Percentiles rank a stretch among this genome's conserved stretches.
Conservation (phyloP, 2,888 invertebrate genomes). For the Physocephala rufipes region DNA sequence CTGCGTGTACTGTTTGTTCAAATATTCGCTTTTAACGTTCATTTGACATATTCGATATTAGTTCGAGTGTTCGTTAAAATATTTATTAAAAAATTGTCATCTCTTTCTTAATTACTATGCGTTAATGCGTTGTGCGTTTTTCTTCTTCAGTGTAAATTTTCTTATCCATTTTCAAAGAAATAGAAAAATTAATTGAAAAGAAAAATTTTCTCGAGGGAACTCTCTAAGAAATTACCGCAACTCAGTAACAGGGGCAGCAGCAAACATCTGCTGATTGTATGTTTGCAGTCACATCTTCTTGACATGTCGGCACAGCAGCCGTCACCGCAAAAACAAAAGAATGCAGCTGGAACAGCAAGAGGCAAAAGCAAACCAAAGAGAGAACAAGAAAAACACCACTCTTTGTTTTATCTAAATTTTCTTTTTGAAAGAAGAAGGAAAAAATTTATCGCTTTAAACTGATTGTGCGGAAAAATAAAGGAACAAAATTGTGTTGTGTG, state of each 20-base stretch:
- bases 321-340: slow-evolving; percentile 6
- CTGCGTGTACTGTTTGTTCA: too few species aligned
- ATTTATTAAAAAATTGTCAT: background rate
- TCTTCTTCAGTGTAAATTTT: background rate
- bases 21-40: too few species aligned
- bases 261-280: slow-evolving; percentile 33
- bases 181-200: slow-evolving; percentile 6
- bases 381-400: background rate
- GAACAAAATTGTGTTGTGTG: too few species aligned
- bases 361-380: background rate
- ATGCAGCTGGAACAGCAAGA: background rate
- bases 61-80: background rate
- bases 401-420: background rate
- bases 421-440: background rate
- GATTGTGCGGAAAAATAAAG: background rate
- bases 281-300: background rate
- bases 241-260: too few species aligned
- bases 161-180: background rate
- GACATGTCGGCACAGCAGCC: slow-evolving; percentile 28
- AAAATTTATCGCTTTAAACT: background rate
- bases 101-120: background rate
- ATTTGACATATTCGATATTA: background rate
- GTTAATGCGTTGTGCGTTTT: too few species aligned
- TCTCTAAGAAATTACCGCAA: background rate
- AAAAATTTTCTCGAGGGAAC: background rate